Conservation (phyloP, 2,113 vertebrate genomes). For the Telmatochromis brachygnathus region DNA sequence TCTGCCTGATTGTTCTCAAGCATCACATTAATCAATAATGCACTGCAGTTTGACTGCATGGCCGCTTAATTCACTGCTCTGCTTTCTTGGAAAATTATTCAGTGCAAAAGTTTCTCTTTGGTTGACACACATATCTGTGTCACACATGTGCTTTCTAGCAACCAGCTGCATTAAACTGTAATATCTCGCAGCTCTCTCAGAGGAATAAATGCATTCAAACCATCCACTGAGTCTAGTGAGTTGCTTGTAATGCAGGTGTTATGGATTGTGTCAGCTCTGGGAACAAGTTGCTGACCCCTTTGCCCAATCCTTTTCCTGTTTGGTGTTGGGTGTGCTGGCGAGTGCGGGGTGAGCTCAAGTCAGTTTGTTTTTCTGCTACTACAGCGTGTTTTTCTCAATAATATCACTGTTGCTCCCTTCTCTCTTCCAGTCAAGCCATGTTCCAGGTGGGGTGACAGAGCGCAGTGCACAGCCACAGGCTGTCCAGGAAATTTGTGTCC, state of each 20-base stretch:
- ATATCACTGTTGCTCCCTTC: not conserved
- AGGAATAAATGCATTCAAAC: constrained; percentile 13
- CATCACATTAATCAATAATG: constrained; percentile 36
- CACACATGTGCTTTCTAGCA: constrained; percentile 5
- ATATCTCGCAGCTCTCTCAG: not conserved
- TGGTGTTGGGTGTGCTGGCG: constrained; percentile 31
- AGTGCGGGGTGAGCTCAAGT: constrained; percentile 28
- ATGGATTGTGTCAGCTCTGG: constrained; percentile 59
- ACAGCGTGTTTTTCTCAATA: constrained; percentile 65
- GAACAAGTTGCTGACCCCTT: constrained; percentile 64
- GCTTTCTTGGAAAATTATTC: not conserved
- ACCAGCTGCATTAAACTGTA: not conserved
- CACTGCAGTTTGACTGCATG: not conserved
- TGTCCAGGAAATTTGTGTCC: constrained; percentile 70
- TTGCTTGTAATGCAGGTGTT: constrained; percentile 56
- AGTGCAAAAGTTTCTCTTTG: not conserved
- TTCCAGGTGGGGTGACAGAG: constrained; percentile 64
- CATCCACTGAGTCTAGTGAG: not conserved
- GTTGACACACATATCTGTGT: not conserved
- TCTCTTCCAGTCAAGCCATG: constrained; percentile 36
- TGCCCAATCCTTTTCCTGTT: constrained; percentile 70
- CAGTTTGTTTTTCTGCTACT: constrained; percentile 41
- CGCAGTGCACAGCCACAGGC: constrained; percentile 36
- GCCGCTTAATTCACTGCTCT: not conserved
- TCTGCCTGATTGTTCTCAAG: constrained; percentile 26